Conservation (phyloP, 2,797 vertebrate species). For the Sardinella longiceps region DNA sequence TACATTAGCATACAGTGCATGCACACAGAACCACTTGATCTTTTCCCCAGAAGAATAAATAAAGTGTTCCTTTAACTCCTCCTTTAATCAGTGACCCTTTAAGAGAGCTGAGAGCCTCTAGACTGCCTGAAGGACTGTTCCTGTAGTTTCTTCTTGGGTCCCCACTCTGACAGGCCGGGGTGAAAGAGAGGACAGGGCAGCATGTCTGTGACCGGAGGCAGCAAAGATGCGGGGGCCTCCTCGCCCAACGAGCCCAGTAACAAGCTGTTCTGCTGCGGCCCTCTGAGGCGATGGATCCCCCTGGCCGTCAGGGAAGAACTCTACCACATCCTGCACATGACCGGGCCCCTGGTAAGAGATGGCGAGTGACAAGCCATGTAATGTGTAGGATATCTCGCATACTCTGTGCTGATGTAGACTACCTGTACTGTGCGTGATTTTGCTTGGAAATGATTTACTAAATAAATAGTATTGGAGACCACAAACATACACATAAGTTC, state of each 20-base stretch:
- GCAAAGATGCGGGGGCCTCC: conserved; percentile 26
- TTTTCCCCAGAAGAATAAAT: conserved; percentile 45
- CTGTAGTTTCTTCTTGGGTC: conserved; percentile 19
- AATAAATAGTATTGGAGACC: background rate
- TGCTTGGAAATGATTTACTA: background rate
- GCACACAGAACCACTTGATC: conserved; percentile 27
- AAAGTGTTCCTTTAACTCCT: conserved; percentile 42
- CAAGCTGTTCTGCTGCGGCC: conserved; percentile 65
- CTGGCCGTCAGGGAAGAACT: conserved; percentile 69
- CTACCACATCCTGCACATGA: conserved; percentile 73
- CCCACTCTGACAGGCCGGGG: background rate
- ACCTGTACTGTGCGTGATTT: background rate
- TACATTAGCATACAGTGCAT: background rate
- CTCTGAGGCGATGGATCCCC: conserved; percentile 60
- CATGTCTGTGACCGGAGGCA: conserved; percentile 42
- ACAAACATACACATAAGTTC: background rate
- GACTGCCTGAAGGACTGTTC: conserved; percentile 31
- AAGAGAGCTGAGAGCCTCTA: conserved; percentile 42
- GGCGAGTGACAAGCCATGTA: background rate
- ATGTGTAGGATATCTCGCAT: background rate
- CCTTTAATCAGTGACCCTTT: conserved; percentile 52
- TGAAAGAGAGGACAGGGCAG: conserved; percentile 26
- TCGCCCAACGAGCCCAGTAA: conserved; percentile 46
- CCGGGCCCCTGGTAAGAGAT: conserved; percentile 75
- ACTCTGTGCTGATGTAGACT: background rate